Conservation (phyloP, 2,888 invertebrate genomes). For the Agrotis exclamationis region DNA sequence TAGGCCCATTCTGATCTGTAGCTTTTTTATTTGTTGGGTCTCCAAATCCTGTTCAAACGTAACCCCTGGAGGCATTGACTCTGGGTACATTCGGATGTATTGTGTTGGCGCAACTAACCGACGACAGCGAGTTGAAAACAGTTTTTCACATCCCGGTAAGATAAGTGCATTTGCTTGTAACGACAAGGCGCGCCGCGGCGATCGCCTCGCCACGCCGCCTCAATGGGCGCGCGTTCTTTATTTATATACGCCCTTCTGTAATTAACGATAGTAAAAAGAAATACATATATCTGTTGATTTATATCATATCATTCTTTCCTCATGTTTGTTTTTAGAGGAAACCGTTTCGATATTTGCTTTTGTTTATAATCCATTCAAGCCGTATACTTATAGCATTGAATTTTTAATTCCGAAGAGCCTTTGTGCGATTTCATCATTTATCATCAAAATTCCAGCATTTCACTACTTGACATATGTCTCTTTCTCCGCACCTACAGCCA, state of each 20-base stretch:
- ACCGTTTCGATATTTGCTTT: slow-evolving; percentile 70
- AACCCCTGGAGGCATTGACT: slow-evolving; percentile 86
- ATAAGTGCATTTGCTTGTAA: slow-evolving; percentile 92
- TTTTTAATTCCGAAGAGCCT: slow-evolving; percentile 14
- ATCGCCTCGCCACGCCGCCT: slow-evolving; percentile 83
- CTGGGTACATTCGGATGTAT: slow-evolving; percentile 76
- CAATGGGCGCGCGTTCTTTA: slow-evolving; percentile 87
- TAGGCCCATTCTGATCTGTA: slow-evolving; percentile 77
- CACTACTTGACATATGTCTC: not conserved
- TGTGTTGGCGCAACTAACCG: slow-evolving; percentile 87
- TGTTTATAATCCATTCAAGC: slow-evolving; percentile 61
- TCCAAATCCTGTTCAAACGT: slow-evolving; percentile 83
- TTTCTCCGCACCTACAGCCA: too few relatives aligned
- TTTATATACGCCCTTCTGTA: slow-evolving; percentile 89
- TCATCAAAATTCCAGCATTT: not conserved
- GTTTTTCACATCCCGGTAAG: slow-evolving; percentile 89
- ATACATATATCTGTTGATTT: slow-evolving; percentile 86
- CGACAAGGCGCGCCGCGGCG: slow-evolving; percentile 87
- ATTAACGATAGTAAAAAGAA: slow-evolving; percentile 89
- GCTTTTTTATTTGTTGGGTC: slow-evolving; percentile 80
- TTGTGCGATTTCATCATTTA: not conserved
- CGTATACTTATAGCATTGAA: slow-evolving; percentile 45
- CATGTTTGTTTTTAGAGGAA: slow-evolving; percentile 73
- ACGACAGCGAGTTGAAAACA: slow-evolving; percentile 85
- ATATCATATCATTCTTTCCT: slow-evolving; percentile 81